Evolutionary conservation across 2,888 invertebrate genomes (phyloP).

Genomic region (Clostera curtula): DNA sequence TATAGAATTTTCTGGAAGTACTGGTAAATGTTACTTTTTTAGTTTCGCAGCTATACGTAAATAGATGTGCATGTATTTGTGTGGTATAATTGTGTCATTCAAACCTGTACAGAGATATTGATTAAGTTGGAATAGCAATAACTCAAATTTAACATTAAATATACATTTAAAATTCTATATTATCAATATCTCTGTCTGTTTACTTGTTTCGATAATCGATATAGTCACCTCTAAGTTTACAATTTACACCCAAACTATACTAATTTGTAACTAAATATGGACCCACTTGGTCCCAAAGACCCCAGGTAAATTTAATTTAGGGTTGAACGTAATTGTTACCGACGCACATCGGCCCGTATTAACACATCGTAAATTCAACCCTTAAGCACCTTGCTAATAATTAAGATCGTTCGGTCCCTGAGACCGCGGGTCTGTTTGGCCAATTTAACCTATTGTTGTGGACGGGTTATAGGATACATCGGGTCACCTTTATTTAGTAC

Average conservation of each 20-base stretch:
- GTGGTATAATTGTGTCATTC: too few relatives aligned
- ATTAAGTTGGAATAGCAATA: too few relatives aligned
- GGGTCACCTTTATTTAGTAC: conserved; percentile 43
- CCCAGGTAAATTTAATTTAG: conserved; percentile 68
- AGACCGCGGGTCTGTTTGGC: conserved; percentile 44
- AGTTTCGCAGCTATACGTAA: too few relatives aligned
- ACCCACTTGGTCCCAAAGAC: conserved; percentile 28
- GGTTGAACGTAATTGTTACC: conserved; percentile 54
- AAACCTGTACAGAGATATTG: too few relatives aligned
- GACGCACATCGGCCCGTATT: conserved; percentile 59
- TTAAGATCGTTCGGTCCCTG: conserved; percentile 49
- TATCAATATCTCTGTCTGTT: too few relatives aligned
- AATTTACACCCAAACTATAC: conserved; percentile 22
- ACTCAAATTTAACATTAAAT: too few relatives aligned
- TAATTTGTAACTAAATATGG: conserved; percentile 20
- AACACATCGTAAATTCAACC: conserved; percentile 70
- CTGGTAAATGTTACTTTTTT: too few relatives aligned
- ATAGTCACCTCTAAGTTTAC: too few relatives aligned
- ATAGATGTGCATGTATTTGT: too few relatives aligned
- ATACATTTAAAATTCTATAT: too few relatives aligned
- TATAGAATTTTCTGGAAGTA: too few relatives aligned
- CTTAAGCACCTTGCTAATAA: conserved; percentile 69
- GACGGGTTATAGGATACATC: conserved; percentile 37
- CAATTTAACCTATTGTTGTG: conserved; percentile 48
- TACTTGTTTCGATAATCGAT: conserved; percentile 1